Evolutionary conservation across 2,888 invertebrate species (phyloP), one percentile per base, ranked within the genome.

Genomic region (Chymomyza fuscimana): DNA sequence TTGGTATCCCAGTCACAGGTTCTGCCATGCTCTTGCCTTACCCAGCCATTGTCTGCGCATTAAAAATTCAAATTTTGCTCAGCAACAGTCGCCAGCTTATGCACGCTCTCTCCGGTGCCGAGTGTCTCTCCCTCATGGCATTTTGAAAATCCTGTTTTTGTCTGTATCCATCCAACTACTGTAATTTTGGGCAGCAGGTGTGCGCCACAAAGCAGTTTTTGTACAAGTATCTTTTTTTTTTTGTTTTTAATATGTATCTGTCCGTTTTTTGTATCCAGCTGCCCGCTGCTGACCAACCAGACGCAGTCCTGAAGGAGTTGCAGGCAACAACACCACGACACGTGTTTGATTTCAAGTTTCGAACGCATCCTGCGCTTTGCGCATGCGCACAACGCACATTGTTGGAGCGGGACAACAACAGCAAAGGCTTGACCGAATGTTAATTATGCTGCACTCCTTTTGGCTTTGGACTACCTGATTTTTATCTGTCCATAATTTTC

Each of bases 341-440:
- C 85, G 86, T 85, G 85, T 85, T 85, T 85, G 85, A 85, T 85
- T 85, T 86, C 84, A 81, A 85, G 83, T 84, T 83, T 32, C n/a
- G 54, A 36, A 64, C 74, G 74, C 80, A 82, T 86, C 84, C 86
- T 84, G 84, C 82, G 73, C 81, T 32, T 32, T 32, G 32, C 32
- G 32, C 32, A 32, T 32, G 32, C 32, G 32, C 32, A 32, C 32
- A 32, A 32, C 3, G 32, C 32, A 9, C 32, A 32, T 19, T 19
- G 19, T 19, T 2, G 19, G 2, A 19, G 19, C 19, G 19, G 19
- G 25, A 32, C 32, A 32, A 76, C 78, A 32, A 68, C 70, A 70
- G 62, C 68, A 65, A 69, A 62, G 65, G 65, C 63, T 69, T 65
- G 68, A 69, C 68, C 71, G 65, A 78, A 70, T 82, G 73, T 76